phyloP scores from a whole-genome alignment of 2,797 vertebrate species.

The Bovichtus variegatus region DNA sequence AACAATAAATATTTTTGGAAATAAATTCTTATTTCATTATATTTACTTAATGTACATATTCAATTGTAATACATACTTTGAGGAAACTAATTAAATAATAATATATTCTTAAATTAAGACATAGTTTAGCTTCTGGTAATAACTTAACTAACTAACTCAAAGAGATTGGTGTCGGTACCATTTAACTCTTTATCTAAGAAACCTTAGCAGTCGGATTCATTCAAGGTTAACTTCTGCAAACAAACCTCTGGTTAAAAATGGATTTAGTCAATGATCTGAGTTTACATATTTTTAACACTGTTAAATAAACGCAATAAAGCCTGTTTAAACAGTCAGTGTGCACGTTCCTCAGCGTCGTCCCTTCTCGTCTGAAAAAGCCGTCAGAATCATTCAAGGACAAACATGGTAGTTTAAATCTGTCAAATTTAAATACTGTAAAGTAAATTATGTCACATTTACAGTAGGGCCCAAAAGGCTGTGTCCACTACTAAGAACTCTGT shows the following conservation, averaged over 20 bases:
- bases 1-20: constrained; percentile 62
- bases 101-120: constrained; percentile 14
- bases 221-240: constrained; percentile 5
- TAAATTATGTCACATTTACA: background rate
- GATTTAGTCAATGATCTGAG: background rate
- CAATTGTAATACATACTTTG: background rate
- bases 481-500: background rate
- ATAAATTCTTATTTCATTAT: constrained; percentile 16
- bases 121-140: background rate
- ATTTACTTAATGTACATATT: no score
- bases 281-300: constrained; percentile 24
- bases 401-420: background rate
- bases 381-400: constrained; percentile 34
- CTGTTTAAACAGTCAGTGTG: background rate
- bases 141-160: background rate
- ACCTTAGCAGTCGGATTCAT: constrained; percentile 33
- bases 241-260: constrained; percentile 33
- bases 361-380: constrained; percentile 13
- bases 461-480: background rate
- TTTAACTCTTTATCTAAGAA: constrained; percentile 7
- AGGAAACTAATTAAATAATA: background rate
- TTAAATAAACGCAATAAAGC: background rate
- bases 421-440: constrained; percentile 10
- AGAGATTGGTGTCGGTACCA: background rate
- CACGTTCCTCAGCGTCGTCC: background rate